Percentiles rank a stretch among this genome's conserved stretches.
Conservation (phyloP, 2,797 vertebrate species). For the Hemitrygon akajei region DNA sequence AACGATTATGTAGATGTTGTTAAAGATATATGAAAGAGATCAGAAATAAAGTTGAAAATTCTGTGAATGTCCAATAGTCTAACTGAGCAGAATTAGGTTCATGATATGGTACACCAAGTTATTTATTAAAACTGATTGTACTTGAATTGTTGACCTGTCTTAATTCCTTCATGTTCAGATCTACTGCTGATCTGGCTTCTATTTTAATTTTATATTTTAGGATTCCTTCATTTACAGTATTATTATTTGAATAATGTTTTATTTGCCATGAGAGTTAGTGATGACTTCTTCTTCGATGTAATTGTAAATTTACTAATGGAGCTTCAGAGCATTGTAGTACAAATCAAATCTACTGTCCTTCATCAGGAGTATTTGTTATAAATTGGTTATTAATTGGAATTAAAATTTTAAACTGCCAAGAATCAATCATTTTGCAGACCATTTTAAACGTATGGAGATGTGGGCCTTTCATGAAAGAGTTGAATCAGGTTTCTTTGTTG, state of each 20-base stretch:
- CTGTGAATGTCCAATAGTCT: background rate
- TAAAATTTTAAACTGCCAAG: background rate
- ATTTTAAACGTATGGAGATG: background rate
- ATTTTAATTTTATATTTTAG: background rate
- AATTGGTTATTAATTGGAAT: background rate
- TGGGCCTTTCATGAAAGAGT: background rate
- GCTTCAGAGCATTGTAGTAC: background rate
- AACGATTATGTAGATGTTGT: background rate
- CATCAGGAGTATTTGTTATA: background rate
- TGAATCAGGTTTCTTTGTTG: too few species aligned
- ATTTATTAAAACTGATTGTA: background rate
- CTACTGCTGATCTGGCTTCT: too few species aligned
- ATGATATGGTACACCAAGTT: background rate
- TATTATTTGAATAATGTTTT: background rate
- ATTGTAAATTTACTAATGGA: background rate
- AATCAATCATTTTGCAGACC: background rate
- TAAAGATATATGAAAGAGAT: background rate
- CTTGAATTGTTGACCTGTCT: background rate
- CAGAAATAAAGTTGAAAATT: background rate
- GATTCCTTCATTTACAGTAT: background rate
- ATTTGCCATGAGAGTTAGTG: background rate
- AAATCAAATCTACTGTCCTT: background rate
- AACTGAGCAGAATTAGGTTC: background rate
- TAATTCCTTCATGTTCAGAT: background rate
- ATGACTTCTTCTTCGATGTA: background rate